phyloP scores from a whole-genome alignment of 2,888 invertebrate species.

The Argynnis bischoffii region DNA sequence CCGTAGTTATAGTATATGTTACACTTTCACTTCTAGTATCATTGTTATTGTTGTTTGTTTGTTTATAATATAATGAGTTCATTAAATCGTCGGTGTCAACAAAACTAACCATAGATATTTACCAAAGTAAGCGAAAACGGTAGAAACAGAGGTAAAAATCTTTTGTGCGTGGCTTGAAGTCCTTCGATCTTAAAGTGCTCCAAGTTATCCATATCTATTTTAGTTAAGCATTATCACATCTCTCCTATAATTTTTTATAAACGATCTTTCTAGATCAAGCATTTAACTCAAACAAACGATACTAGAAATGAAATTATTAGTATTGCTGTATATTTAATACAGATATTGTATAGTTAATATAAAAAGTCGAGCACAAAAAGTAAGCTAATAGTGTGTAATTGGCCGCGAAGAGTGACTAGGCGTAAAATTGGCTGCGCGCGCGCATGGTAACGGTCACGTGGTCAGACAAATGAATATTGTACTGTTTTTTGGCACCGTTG shows the following conservation, averaged over 20 bases:
- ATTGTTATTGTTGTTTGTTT: not conserved
- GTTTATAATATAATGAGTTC: too few relatives aligned
- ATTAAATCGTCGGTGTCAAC: too few relatives aligned
- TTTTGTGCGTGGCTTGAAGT: too few relatives aligned
- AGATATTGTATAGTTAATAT: slow-evolving; percentile 1
- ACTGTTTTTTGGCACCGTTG: slow-evolving; percentile 11
- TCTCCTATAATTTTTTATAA: not conserved
- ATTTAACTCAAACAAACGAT: not conserved
- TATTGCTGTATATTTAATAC: not conserved
- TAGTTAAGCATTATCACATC: not conserved
- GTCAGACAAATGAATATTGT: not conserved
- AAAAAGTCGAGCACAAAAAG: slow-evolving; percentile 1
- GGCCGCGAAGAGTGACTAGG: slow-evolving; percentile 29
- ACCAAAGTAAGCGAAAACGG: too few relatives aligned
- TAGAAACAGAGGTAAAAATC: too few relatives aligned
- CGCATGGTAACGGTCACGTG: slow-evolving; percentile 20
- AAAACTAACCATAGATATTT: too few relatives aligned
- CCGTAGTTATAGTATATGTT: not conserved
- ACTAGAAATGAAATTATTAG: not conserved
- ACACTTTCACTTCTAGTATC: not conserved
- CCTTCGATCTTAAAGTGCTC: too few relatives aligned
- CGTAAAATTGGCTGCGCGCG: slow-evolving; percentile 11
- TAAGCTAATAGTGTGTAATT: not conserved
- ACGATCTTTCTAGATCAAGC: not conserved
- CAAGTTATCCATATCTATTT: not conserved